Conservation (phyloP, 2,113 vertebrate genomes). For the Sander lucioperca region DNA sequence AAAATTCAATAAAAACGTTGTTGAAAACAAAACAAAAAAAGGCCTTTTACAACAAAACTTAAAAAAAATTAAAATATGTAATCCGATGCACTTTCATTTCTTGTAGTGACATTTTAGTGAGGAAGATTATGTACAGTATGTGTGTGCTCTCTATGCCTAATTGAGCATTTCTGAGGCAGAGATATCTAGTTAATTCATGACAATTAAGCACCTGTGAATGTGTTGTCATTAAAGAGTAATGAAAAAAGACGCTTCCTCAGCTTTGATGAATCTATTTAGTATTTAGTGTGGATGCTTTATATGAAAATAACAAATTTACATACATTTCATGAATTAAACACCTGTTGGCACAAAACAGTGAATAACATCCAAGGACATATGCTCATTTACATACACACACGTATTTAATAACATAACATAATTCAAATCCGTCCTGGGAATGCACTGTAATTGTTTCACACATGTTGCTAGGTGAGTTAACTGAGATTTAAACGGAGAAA, state of each 20-base stretch:
- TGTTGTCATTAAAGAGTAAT: conserved; percentile 43
- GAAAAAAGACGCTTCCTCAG: conserved; percentile 52
- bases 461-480: background rate
- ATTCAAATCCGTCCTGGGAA: background rate
- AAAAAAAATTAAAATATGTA: background rate
- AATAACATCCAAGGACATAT: conserved; percentile 10
- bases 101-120: conserved; percentile 9
- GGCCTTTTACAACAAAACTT: too few species aligned
- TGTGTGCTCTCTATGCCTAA: conserved; percentile 26
- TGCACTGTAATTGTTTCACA: background rate
- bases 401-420: background rate
- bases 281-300: conserved; percentile 6
- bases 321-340: conserved; percentile 17
- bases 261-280: conserved; percentile 38
- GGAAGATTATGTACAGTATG: background rate
- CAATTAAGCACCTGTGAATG: conserved; percentile 36
- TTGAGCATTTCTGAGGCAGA: conserved; percentile 3
- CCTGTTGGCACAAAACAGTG: conserved; percentile 16
- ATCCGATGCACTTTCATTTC: background rate
- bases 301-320: conserved; percentile 26
- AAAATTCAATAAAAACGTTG: too few species aligned
- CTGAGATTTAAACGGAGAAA: background rate
- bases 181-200: conserved; percentile 15
- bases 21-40: too few species aligned
- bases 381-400: conserved; percentile 30